Base-by-base conservation (phyloP, 2,113 vertebrate species). In the Barbus barbus region DNA sequence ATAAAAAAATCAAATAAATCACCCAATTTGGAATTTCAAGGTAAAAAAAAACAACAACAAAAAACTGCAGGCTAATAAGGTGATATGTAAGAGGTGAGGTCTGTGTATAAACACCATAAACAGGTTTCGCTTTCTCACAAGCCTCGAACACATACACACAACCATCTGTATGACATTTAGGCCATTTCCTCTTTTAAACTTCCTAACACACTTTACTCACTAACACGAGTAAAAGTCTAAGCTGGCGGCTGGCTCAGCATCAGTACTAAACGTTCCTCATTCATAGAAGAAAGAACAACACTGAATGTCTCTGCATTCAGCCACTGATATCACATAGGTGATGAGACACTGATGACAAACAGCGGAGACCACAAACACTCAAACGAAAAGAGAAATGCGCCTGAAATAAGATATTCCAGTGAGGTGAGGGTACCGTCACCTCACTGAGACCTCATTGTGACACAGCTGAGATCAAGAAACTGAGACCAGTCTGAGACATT, bases 401-500 rank as follows among this genome's bases (percentile, higher is more conserved):
- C 60, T 18, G 53, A 31, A n/a, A 73, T 26, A 38, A 26, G 46
- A 60, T n/a, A 48, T 81, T 79, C 65, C 38, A 77, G 63, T 22
- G 48, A 5, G 12, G 46, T 78, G 53, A 26, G 76, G 76, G 58
- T 81, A 51, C 31, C 63, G 61, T 31, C 82, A 53, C 24, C 26
- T 41, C 18, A 24, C 26, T 14, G 75, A 28, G n/a, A 82, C 53
- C 58, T 83, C 65, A 83, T 80, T 75, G 78, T 3, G 58, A 80
- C 28, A n/a, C 56, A 38, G 81, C 33, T 36, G 67, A 69, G 67
- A 79, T 67, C 20, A 9, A 46, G 18, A 79, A 79, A 63, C 51
- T 67, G 80, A 69, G 33, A 73, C 31, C 65, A 9, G 20, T 11
- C 24, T 26, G 80, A 87, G 65, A 81, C 51, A 77, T 81, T 71